phyloP scores from a whole-genome alignment of 2,797 vertebrate species.

The Rhyacichthys aspro region DNA sequence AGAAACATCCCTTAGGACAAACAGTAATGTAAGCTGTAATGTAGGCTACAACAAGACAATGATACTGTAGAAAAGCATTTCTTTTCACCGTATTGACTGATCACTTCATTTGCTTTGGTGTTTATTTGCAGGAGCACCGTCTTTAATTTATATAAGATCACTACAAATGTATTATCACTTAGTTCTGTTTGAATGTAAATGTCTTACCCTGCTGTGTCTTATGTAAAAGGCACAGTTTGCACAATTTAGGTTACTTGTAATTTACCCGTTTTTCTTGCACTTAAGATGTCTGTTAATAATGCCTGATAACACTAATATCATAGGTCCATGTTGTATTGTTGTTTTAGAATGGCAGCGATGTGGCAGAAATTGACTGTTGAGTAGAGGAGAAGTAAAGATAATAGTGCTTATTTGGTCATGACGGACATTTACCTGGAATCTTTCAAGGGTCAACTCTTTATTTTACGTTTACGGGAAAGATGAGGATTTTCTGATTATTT shows the following conservation, averaged over 20 bases:
- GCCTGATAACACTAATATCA: slow-evolving; percentile 19
- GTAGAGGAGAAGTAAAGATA: not conserved
- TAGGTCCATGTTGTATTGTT: not conserved
- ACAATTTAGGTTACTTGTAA: too few relatives aligned
- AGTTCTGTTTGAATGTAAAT: not conserved
- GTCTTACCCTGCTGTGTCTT: not conserved
- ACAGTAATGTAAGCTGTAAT: not conserved
- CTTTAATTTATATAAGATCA: too few relatives aligned
- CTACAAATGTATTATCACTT: too few relatives aligned
- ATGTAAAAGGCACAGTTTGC: not conserved
- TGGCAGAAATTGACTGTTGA: not conserved
- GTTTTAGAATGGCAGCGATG: slow-evolving; percentile 41
- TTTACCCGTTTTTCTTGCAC: too few relatives aligned
- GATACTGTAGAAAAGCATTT: not conserved
- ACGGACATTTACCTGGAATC: not conserved
- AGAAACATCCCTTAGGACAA: slow-evolving; percentile 48
- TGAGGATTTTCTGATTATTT: not conserved
- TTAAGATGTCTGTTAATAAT: too few relatives aligned
- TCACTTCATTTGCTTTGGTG: not conserved
- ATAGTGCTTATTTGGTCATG: not conserved
- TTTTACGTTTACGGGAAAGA: not conserved
- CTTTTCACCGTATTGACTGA: not conserved
- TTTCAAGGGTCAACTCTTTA: not conserved
- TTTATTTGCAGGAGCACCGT: not conserved
- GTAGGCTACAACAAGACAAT: too few relatives aligned